These are phyloP conservation scores for Lycaena phlaeas DNA, from an alignment of 2,888 invertebrate genomes.

Conservation along the genomic window DNA sequence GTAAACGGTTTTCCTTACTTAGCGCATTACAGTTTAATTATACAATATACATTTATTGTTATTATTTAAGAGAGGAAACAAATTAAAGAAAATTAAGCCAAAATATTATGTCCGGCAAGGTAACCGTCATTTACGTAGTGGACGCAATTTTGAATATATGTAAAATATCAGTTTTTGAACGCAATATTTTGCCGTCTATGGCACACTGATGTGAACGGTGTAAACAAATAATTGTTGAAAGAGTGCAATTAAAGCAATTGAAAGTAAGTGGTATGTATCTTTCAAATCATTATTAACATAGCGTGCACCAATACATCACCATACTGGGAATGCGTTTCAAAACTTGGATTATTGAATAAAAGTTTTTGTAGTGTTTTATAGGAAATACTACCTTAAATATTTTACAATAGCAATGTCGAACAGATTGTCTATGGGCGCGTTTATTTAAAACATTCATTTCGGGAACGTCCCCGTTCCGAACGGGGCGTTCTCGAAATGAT, in stretches of 20 bases:
- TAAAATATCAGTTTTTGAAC: background rate
- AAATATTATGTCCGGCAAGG: too few species aligned
- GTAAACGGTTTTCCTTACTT: too few species aligned
- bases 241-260: background rate
- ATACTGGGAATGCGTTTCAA: constrained; percentile 8
- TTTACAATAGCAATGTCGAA: constrained; percentile 4
- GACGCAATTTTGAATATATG: too few species aligned
- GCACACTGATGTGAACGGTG: background rate
- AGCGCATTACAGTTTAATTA: too few species aligned
- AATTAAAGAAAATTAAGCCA: too few species aligned
- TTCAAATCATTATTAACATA: constrained; percentile 10
- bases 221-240: background rate
- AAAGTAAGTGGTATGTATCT: constrained; percentile 10
- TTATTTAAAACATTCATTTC: constrained; percentile 13
- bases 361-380: constrained; percentile 5
- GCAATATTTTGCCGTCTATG: background rate
- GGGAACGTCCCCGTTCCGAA: background rate
- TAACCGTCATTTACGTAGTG: too few species aligned
- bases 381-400: constrained; percentile 8
- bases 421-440: constrained; percentile 5
- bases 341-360: constrained; percentile 10
- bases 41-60: too few species aligned
- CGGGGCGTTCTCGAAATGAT: background rate
- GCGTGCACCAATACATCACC: constrained; percentile 10
- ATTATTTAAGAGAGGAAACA: too few species aligned